These are phyloP conservation scores for Drosophila birchii DNA, from an alignment of 2,888 invertebrate species.

Conservation along the genomic window DNA sequence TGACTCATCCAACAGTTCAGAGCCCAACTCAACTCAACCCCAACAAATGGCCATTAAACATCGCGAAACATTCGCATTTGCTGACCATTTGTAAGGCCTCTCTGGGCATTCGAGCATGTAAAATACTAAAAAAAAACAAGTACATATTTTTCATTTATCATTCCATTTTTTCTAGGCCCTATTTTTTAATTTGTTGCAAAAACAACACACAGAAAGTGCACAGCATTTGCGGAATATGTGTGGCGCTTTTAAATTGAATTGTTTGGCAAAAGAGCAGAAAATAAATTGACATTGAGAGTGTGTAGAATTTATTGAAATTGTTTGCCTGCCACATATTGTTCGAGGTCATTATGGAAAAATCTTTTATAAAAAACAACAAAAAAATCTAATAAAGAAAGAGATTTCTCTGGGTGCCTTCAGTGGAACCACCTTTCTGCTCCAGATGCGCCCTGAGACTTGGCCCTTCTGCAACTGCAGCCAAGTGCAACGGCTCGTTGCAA, in stretches of 20 bases:
- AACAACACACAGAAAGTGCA: conserved; percentile 33
- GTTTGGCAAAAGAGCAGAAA: conserved; percentile 64
- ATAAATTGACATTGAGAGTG: conserved; percentile 72
- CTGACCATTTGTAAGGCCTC: conserved; percentile 46
- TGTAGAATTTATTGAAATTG: conserved; percentile 76
- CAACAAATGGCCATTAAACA: conserved; percentile 20
- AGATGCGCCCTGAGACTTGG: conserved; percentile 56
- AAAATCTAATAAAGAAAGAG: conserved; percentile 1
- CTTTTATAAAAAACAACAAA: neutral
- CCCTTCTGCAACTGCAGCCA: conserved; percentile 72
- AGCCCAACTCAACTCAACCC: conserved; percentile 9
- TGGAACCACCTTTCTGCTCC: conserved; percentile 69
- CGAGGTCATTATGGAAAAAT: conserved; percentile 46
- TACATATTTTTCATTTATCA: conserved; percentile 62
- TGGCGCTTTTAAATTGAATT: conserved; percentile 70
- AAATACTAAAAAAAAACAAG: conserved; percentile 33
- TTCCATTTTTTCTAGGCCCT: conserved; percentile 22
- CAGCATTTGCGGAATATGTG: conserved; percentile 36
- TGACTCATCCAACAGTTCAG: conserved; percentile 34
- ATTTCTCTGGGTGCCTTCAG: conserved; percentile 27
- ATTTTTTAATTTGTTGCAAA: conserved; percentile 66
- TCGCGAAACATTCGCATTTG: conserved; percentile 23
- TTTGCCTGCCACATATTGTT: conserved; percentile 66
- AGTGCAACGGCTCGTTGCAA: conserved; percentile 71
- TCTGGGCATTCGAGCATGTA: conserved; percentile 55